Base-by-base conservation (phyloP, 2,888 invertebrate species). In the Parnassius mnemosyne region DNA sequence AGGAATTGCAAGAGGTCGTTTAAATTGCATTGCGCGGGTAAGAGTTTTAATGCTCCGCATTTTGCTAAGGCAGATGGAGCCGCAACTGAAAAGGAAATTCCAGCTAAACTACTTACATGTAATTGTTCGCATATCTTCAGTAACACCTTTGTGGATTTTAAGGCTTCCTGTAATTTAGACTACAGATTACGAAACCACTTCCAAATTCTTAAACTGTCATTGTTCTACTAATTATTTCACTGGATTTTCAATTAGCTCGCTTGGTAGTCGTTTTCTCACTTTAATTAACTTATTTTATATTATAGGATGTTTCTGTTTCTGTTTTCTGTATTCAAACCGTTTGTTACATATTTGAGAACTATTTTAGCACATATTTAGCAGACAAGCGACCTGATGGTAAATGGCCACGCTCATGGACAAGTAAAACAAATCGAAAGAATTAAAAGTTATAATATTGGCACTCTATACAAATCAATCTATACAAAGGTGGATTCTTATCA, bases 71-170 rank as follows among this genome's bases (percentile, higher is more conserved):
- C 58, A 63, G 63, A 63, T 58, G 58, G 54, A 57, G 53, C 20
- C 57, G 61, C 57, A 53, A 53, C 57, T 53, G 61, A 62, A 62
- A 57, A 57, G 58, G 57, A 46, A 63, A 63, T 63, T 63, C 63
- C 63, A 51, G 58, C 50, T 50, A 54, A 63, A 58, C 58, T 54
- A 63, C 63, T 63, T 58, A 54, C 46, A 51, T 63, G 54, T 63
- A 63, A 63, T 58, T 63, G 54, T 63, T 58, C 58, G 53, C 63
- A 54, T 63, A 58, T 54, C 63, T 63, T 58, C 54, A 34, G 51
- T 20, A 54, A 57, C 62, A 62, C 62, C 57, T 62, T 57, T 62
- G 62, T 53, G 53, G 57, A 49, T 57, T 34, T 57, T 53, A 49
- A 62, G 53, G 57, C 53, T 53, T 50, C 49, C 53, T 62, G 57